These are phyloP conservation scores for Sardinella longiceps DNA, from an alignment of 2,797 vertebrate species.

Conservation along the genomic window DNA sequence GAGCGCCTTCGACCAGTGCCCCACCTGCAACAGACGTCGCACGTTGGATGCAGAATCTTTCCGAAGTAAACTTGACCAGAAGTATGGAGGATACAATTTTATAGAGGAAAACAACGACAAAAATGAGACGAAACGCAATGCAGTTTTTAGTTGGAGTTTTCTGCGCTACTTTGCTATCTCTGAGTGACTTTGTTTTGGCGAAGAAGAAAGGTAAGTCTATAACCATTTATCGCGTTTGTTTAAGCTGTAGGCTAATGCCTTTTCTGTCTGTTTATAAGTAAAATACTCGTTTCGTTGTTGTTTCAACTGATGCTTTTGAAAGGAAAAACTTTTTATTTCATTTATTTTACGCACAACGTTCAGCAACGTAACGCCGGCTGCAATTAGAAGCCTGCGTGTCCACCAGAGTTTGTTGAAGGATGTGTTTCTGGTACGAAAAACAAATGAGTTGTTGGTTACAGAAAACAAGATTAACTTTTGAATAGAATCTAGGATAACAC, in stretches of 20 bases:
- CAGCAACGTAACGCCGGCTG: too few species aligned
- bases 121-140: neutral
- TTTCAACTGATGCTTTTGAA: neutral
- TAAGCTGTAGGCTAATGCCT: neutral
- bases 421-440: neutral
- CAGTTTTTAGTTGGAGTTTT: neutral
- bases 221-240: neutral
- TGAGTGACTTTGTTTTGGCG: neutral
- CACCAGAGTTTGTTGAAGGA: neutral
- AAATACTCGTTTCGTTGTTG: neutral
- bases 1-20: neutral
- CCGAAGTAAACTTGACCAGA: neutral
- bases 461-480: neutral
- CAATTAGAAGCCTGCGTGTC: neutral
- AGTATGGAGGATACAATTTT: constrained; percentile 1
- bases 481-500: neutral
- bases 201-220: constrained; percentile 3
- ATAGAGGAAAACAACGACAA: neutral
- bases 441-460: neutral
- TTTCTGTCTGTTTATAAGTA: neutral
- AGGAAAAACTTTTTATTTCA: neutral
- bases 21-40: neutral
- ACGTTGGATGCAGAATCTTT: neutral
- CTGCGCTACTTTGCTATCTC: neutral
- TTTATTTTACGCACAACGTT: neutral